These are phyloP conservation scores for Ephialtes manifestator DNA, from an alignment of 2,888 invertebrate genomes.

Conservation along the genomic window DNA sequence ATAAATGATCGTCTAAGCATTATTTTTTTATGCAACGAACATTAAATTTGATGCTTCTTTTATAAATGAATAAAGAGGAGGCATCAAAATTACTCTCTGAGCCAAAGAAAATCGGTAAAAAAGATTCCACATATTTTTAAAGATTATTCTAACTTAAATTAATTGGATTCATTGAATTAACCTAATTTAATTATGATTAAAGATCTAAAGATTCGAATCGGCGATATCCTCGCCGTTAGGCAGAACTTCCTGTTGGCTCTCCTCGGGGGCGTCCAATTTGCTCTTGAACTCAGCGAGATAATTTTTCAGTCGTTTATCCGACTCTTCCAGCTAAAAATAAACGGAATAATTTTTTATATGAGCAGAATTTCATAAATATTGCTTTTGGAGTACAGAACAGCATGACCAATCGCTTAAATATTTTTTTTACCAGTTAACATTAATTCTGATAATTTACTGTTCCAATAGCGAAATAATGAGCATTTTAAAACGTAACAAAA, in stretches of 20 bases:
- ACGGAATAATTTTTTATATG: too few relatives aligned
- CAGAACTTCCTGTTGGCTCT: conserved; percentile 6
- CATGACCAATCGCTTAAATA: not conserved
- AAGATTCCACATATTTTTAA: too few relatives aligned
- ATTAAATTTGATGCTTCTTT: too few relatives aligned
- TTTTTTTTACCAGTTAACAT: not conserved
- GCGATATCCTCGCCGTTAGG: not conserved
- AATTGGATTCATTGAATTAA: too few relatives aligned
- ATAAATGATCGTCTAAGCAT: too few relatives aligned
- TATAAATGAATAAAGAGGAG: too few relatives aligned
- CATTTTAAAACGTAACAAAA: too few relatives aligned
- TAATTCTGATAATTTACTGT: not conserved
- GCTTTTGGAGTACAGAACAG: not conserved
- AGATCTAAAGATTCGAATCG: not conserved
- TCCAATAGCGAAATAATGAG: too few relatives aligned
- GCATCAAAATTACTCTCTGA: too few relatives aligned
- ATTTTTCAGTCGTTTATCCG: not conserved
- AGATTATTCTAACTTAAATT: too few relatives aligned
- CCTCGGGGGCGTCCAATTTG: not conserved
- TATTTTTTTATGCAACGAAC: too few relatives aligned
- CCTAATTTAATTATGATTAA: not conserved
- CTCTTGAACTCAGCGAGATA: not conserved
- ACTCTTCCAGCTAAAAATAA: not conserved
- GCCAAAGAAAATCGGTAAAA: too few relatives aligned
- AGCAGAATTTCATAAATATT: not conserved